These are phyloP conservation scores for Camponotus floridanus DNA, from an alignment of 1,140 invertebrate species.

Conservation along the genomic window DNA sequence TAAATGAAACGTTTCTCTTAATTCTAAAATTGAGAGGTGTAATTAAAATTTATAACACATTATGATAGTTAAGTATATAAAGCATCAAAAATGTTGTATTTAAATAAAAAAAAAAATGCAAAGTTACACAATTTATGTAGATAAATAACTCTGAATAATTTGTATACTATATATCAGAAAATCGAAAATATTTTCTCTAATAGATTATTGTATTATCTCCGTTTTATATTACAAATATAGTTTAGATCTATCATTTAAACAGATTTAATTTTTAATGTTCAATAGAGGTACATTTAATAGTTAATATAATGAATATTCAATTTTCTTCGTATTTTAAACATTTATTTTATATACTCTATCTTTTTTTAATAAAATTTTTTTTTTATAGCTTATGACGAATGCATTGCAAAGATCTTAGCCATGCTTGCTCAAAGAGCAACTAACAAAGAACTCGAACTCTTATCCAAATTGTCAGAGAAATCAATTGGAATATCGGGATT, in stretches of 20 bases:
- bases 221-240: no score
- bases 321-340: no score
- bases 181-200: not conserved
- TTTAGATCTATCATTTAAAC: not conserved
- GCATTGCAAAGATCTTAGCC: conserved; percentile 18
- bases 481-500: conserved; percentile 61
- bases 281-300: not conserved
- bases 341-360: not conserved
- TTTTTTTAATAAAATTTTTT: conserved; percentile 31
- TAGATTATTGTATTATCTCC: not conserved
- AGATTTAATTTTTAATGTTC: not conserved
- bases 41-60: not conserved
- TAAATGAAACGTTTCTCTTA: no score
- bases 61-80: not conserved
- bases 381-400: conserved; percentile 44
- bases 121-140: not conserved
- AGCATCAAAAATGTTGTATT: not conserved
- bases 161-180: not conserved
- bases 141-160: conserved; percentile 9
- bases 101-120: not conserved
- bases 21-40: not conserved
- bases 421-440: conserved; percentile 33
- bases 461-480: conserved; percentile 51
- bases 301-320: no score
- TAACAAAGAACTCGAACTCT: conserved; percentile 5